phyloP scores from a whole-genome alignment of 2,113 vertebrate genomes.

The Phalacrocorax carbo region DNA sequence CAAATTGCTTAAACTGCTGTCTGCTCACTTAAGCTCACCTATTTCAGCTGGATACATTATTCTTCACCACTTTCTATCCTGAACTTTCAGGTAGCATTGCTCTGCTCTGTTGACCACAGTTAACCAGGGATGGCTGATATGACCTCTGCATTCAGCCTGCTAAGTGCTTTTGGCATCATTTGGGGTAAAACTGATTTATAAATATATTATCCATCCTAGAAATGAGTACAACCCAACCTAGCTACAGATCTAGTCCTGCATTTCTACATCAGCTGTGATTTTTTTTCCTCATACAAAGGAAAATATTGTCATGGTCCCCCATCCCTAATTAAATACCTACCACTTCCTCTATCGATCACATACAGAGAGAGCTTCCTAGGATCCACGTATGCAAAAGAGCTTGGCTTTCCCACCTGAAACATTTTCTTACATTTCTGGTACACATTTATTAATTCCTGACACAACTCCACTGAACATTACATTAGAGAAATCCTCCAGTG shows the following conservation, averaged over 20 bases:
- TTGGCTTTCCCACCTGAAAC: not conserved
- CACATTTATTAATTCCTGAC: not conserved
- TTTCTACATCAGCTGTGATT: not conserved
- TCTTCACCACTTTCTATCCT: not conserved
- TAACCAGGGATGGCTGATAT: not conserved
- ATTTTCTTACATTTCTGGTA: not conserved
- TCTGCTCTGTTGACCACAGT: not conserved
- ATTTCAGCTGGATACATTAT: not conserved
- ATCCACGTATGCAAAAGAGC: not conserved
- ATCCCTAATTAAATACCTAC: not conserved
- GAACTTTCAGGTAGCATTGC: not conserved
- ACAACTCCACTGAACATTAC: not conserved
- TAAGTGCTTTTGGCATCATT: not conserved
- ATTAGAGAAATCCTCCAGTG: not conserved
- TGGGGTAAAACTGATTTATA: not conserved
- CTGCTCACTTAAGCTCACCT: not conserved
- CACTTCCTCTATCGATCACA: not conserved
- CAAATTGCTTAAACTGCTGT: not conserved
- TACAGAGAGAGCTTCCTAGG: not conserved
- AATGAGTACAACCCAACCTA: not conserved
- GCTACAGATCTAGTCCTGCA: not conserved
- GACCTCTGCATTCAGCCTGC: not conserved
- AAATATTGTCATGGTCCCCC: not conserved
- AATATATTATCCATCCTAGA: not conserved
- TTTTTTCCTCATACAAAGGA: not conserved